Base-by-base conservation (phyloP, 2,888 invertebrate genomes). In the Ormyrus thymus region DNA sequence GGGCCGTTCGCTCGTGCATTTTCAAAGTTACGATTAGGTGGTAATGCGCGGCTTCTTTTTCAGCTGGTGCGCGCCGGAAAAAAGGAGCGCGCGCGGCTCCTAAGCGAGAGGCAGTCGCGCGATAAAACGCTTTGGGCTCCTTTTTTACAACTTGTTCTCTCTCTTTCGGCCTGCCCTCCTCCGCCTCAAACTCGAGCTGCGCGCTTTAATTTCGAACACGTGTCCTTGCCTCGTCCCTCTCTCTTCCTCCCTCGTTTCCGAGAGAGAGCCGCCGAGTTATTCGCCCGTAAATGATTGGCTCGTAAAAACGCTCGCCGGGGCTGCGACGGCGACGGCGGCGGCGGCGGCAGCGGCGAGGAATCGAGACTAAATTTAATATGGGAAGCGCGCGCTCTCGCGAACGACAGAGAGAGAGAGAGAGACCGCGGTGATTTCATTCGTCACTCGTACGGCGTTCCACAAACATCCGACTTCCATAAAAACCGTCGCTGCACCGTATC, bases 391-490 rank as follows among this genome's bases (percentile, higher is more conserved):
- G 9, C 29, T 50, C 48, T 51, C 55, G 53, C 53, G 48, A 29
- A 29, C 29, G 29, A 29, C 3, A 29, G 29, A 29, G 29, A 29
- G 29, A 29, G 29, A 29, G 29, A 3, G 29, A 29, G 73, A 74
- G 76, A 46, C 58, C 61, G 68, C 78, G 81, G 68, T 76, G 78
- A 81, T 83, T 82, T 79, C 70, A 79, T 78, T 78, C 79, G 76
- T 78, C 72, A 79, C 79, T 78, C 79, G 75, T 75, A 62, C 29
- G 29, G 29, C 29, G 73, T 79, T 82, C 81, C 77, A 74, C 81
- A 83, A 83, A 83, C 81, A 83, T 83, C 83, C 83, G 82, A 81
- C 78, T 65, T 75, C 46, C 79, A 80, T 82, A 82, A 82, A 83
- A 83, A 79, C 51, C 48, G n/a, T 13, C 61, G 77, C 73, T 76